Conservation (phyloP, 1,140 invertebrate genomes). For the Nebria ingens region DNA sequence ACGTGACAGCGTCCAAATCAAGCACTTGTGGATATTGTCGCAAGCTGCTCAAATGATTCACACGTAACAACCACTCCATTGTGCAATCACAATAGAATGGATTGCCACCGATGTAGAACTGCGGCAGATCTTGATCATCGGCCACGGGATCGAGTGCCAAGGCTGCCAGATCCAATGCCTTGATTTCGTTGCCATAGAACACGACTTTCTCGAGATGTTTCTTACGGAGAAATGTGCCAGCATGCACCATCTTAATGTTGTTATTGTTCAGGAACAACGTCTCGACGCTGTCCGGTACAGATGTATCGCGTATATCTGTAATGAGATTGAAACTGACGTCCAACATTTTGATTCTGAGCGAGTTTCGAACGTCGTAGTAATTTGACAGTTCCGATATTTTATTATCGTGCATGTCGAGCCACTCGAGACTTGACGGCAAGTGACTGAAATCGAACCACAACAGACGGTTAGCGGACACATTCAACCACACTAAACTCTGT, state of each 20-base stretch:
- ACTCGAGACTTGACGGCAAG: conserved; percentile 55
- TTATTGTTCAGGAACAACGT: conserved; percentile 69
- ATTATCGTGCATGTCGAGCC: conserved; percentile 60
- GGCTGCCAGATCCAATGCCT: conserved; percentile 59
- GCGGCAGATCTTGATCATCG: conserved; percentile 52
- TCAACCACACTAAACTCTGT: conserved; percentile 56
- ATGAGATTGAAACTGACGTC: conserved; percentile 67
- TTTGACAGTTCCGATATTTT: conserved; percentile 54
- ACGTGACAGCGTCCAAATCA: conserved; percentile 74
- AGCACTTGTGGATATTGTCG: conserved; percentile 73
- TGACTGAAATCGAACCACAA: conserved; percentile 55
- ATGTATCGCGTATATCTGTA: conserved; percentile 50
- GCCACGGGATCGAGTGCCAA: conserved; percentile 55
- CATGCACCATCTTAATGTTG: conserved; percentile 53
- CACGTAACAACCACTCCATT: conserved; percentile 75
- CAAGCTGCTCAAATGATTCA: conserved; percentile 57
- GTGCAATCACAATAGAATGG: conserved; percentile 73
- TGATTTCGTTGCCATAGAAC: conserved; percentile 63
- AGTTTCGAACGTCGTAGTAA: conserved; percentile 47
- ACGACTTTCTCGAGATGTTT: conserved; percentile 58
- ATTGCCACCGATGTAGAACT: conserved; percentile 72
- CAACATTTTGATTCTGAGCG: conserved; percentile 58
- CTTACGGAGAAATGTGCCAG: conserved; percentile 63
- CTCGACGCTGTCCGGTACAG: conserved; percentile 61
- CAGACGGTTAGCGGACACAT: conserved; percentile 58